Conservation (phyloP, 2,797 vertebrate species). For the Anomalospiza imberbis region DNA sequence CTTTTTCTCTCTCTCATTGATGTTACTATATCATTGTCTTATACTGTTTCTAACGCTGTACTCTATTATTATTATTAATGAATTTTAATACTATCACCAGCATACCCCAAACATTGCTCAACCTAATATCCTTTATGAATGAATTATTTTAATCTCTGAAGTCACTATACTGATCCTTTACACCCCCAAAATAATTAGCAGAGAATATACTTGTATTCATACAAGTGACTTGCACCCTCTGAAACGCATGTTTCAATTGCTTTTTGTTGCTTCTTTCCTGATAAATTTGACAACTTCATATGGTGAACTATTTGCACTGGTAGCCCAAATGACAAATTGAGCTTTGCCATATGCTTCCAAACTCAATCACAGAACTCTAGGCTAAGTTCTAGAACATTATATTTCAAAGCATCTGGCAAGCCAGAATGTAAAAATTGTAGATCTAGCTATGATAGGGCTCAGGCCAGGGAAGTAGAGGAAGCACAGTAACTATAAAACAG, state of each 20-base stretch:
- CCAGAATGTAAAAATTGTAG: neutral
- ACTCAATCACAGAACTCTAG: neutral
- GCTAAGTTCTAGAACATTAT: neutral
- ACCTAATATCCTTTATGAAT: neutral
- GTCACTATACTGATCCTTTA: neutral
- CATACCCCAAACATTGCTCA: neutral
- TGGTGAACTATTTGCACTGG: neutral
- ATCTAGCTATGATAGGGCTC: neutral
- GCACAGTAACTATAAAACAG: neutral
- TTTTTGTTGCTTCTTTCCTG: neutral
- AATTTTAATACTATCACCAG: neutral
- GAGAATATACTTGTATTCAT: neutral
- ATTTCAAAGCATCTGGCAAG: neutral
- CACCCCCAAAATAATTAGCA: neutral
- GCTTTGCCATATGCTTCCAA: neutral
- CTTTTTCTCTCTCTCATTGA: neutral
- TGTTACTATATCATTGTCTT: neutral
- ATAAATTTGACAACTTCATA: neutral
- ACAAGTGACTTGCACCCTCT: neutral
- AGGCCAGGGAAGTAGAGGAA: neutral
- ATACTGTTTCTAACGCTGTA: neutral
- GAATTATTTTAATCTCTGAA: neutral
- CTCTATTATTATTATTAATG: neutral
- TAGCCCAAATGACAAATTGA: neutral
- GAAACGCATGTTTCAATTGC: neutral